Evolutionary conservation across 2,113 vertebrate genomes (phyloP).

Genomic region (Prunella fulvescens): DNA sequence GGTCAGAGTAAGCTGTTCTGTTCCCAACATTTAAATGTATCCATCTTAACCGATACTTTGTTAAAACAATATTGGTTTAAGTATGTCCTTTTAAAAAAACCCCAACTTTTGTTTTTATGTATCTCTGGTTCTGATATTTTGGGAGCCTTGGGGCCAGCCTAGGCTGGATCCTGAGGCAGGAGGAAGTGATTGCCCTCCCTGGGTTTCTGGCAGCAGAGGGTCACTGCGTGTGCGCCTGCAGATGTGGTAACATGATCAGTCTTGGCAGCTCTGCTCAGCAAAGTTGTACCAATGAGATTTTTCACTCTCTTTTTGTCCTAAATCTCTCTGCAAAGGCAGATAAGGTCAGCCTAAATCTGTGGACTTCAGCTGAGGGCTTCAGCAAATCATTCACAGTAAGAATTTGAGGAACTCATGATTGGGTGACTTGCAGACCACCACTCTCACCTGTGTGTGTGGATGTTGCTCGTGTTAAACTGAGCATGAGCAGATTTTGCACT

Average conservation of each 20-base stretch:
- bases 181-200: constrained; percentile 1
- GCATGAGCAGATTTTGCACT: neutral
- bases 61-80: neutral
- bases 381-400: neutral
- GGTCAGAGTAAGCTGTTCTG: neutral
- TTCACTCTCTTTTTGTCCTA: neutral
- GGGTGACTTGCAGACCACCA: neutral
- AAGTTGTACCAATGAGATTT: neutral
- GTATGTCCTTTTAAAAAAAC: rapidly evolving
- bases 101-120: neutral
- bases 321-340: neutral
- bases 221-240: constrained; percentile 5
- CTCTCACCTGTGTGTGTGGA: neutral
- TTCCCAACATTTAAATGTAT: neutral
- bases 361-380: neutral
- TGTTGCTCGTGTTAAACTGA: neutral
- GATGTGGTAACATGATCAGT: constrained; percentile 50
- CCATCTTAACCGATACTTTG: neutral
- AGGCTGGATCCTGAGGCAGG: neutral
- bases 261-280: constrained; percentile 26
- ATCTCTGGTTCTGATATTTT: neutral
- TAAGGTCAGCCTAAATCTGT: neutral
- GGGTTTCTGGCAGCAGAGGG: neutral
- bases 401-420: neutral
- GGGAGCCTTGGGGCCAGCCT: neutral